Evolutionary conservation across 2,113 vertebrate species (phyloP), one percentile per base, ranked within the genome.

Genomic region (Siniperca knerii): DNA sequence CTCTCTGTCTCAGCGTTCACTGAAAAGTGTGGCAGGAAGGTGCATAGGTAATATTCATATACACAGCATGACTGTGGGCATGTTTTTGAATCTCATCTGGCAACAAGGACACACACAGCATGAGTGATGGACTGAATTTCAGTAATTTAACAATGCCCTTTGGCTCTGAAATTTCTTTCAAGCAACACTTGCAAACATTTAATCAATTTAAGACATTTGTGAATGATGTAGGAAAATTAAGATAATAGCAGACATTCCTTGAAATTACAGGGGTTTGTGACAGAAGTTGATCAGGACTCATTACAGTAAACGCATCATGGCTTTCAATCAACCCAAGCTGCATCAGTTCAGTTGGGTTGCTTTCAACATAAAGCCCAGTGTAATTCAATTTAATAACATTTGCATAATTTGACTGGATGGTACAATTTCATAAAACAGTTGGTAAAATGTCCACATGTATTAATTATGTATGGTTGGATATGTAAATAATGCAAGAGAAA

Each of bases 41-140:
- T 61, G 65, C 74, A 54, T 65, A 29, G 74, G 35, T 50, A 68
- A 77, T 35, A 50, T 66, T 75, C 48, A 70, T 33, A 70, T 4
- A 73, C 62, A 42, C 68, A 76, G 64, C 74, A 37, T 46, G 64
- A 82, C 44, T 44, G 58, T 71, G 58, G 12, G 40, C 1, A 35
- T 52, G 61, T 48, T 55, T 70, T 15, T 69, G 15, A 21, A 74
- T 67, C 46, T 61, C 7, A 60, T 71, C 50, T 37, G 54, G 52
- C 75, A 67, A 48, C 58, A 79, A 64, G 37, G 61, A 40, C 55
- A 78, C 58, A 70, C 62, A 64, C 76, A 73, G 55, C 68, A 65
- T 37, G 62, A 23, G 60, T 4, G 44, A n/a, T n/a, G 29, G 48
- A 8, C 35, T 68, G 71, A 84, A 88, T 77, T 75, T 69, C 16